Evolutionary conservation across 2,113 vertebrate genomes (phyloP), one percentile per base, ranked within the genome.

Genomic region (Xenus cinereus): DNA sequence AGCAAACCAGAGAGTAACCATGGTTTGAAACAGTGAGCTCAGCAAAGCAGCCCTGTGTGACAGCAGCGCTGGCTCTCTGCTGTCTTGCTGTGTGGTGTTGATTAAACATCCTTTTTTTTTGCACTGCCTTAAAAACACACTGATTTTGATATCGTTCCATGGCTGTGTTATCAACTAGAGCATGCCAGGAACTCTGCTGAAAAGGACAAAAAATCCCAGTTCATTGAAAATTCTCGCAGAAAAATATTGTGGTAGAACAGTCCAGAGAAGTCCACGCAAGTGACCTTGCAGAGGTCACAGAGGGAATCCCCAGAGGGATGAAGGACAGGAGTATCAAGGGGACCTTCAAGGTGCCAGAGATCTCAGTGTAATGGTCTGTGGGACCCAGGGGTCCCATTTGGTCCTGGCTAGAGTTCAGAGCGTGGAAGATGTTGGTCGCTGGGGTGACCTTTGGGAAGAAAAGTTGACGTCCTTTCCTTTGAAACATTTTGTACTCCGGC

Each of bases 401-500:
- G 9, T 50, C 84, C 84, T 24, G 27, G 20, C 41, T 69, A 8
- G 59, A 68, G 13, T 22, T 60, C 2, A 10, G 33, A 39, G 48
- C 20, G 2, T 0, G 9, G 80, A 23, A 33, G 73, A 0, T 69
- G 59, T 51, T 68, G 79, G 30, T 91, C 9, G 2, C 50, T 74
- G 50, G 50, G 35, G 6, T 77, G 30, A 39, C 35, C 39, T 73
- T 72, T n/a, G 62, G 74, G 74, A 7, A 43, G 84, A 71, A 41
- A 39, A 1, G 8, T 5, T 64, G 57, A 2, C 43, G 18, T 60
- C 28, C 16, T 84, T 74, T 50, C 69, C 67, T 69, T 90, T 0
- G 1, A 66, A 77, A 15, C 0, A 0, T 45, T 71, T 27, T 51
- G 22, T 51, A 6, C 48, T 21, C 1, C 2, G 32, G 37, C 63